phyloP scores from a whole-genome alignment of 2,113 vertebrate genomes.

The Candoia aspera region DNA sequence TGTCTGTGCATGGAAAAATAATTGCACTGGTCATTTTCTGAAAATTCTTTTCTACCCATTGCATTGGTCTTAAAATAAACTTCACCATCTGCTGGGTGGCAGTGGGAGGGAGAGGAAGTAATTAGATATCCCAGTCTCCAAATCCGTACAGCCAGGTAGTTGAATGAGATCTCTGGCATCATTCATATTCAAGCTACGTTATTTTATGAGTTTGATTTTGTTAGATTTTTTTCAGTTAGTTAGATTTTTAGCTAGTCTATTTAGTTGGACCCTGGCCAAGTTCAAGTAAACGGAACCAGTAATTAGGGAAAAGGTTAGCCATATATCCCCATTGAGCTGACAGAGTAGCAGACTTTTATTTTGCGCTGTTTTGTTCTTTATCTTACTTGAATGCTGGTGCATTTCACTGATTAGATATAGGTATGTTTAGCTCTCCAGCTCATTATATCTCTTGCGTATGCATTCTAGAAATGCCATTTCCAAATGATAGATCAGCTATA shows the following conservation, averaged over 20 bases:
- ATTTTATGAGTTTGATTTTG: not conserved
- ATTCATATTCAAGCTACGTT: not conserved
- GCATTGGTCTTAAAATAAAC: not conserved
- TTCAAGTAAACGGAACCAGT: not conserved
- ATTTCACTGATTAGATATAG: not conserved
- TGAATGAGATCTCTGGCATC: not conserved
- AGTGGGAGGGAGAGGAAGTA: not conserved
- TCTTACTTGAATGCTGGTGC: not conserved
- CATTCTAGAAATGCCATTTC: not conserved
- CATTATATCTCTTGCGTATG: not conserved
- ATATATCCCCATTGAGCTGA: not conserved
- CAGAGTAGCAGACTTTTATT: not conserved
- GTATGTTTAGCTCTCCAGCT: not conserved
- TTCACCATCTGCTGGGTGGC: not conserved
- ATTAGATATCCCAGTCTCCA: not conserved
- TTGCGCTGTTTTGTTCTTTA: not conserved
- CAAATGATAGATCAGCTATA: not conserved
- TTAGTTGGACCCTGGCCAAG: not conserved
- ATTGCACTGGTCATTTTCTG: constrained; percentile 48
- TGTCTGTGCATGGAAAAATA: constrained; percentile 27
- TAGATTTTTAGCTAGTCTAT: not conserved
- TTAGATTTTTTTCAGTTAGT: not conserved
- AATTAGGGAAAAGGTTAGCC: not conserved
- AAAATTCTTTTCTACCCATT: not conserved
- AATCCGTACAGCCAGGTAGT: not conserved